Evolutionary conservation across 2,797 vertebrate species (phyloP).

Genomic region (Melanotaenia trifasciata): DNA sequence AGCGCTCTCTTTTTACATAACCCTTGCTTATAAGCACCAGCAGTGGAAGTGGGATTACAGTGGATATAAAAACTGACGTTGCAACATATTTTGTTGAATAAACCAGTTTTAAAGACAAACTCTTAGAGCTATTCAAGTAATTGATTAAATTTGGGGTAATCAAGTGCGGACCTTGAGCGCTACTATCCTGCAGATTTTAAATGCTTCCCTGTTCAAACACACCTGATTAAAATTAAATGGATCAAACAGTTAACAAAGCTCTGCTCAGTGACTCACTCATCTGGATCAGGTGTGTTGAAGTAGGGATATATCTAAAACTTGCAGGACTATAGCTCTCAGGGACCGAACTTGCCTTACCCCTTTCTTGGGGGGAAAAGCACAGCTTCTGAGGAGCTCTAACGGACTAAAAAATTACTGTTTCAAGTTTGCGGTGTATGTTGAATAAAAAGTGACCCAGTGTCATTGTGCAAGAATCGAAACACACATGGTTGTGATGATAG

Average conservation of each 20-base stretch:
- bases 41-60: slow-evolving; percentile 29
- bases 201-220: too few species aligned
- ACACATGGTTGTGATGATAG: slow-evolving; percentile 47
- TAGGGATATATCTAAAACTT: too few species aligned
- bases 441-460: neutral
- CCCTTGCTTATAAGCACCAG: neutral
- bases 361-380: neutral
- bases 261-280: too few species aligned
- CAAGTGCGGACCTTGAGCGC: slow-evolving; percentile 9
- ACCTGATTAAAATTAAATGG: too few species aligned
- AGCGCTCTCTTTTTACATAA: neutral
- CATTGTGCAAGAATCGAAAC: neutral
- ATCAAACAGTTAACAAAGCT: too few species aligned
- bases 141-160: neutral
- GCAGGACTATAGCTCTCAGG: too few species aligned
- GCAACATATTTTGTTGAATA: neutral
- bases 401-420: neutral
- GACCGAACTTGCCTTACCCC: too few species aligned
- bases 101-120: too few species aligned
- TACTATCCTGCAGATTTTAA: too few species aligned
- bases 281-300: too few species aligned
- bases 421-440: neutral
- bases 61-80: slow-evolving; percentile 19
- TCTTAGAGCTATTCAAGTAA: too few species aligned
- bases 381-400: neutral